Evolutionary conservation across 2,113 vertebrate species (phyloP).

Genomic region (Pseudopodoces humilis): DNA sequence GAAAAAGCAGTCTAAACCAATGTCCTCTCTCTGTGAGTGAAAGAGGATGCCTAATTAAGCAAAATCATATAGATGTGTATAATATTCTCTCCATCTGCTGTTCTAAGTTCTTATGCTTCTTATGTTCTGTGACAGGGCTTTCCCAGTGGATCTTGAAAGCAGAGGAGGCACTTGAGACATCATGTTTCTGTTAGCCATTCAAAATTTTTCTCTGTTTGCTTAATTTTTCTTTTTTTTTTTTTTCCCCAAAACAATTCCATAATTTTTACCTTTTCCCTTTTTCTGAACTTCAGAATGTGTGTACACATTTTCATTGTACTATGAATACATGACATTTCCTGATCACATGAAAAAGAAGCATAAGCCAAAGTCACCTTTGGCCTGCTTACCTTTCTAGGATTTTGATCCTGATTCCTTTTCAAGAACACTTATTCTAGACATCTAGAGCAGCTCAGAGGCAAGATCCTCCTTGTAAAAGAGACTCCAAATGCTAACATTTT

Average conservation of each 20-base stretch:
- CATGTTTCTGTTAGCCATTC: neutral
- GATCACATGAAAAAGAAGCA: neutral
- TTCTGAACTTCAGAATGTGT: neutral
- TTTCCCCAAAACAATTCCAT: fast-evolving
- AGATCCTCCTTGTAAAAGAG: neutral
- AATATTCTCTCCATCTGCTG: neutral
- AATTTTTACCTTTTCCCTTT: neutral
- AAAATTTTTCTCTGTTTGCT: neutral
- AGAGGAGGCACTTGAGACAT: neutral
- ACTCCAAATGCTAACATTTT: neutral
- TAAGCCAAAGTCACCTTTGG: neutral
- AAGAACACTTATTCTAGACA: neutral
- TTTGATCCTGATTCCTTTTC: neutral
- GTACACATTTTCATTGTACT: neutral
- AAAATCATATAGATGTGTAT: neutral
- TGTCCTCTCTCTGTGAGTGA: neutral
- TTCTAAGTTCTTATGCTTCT: neutral
- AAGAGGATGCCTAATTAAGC: neutral
- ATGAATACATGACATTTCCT: neutral
- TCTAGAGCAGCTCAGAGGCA: neutral
- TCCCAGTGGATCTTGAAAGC: neutral
- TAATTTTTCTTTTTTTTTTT: neutral
- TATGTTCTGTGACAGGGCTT: neutral
- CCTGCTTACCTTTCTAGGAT: neutral
- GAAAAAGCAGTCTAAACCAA: neutral